Base-by-base conservation (phyloP, 2,113 vertebrate genomes). In the Oreotragus oreotragus region DNA sequence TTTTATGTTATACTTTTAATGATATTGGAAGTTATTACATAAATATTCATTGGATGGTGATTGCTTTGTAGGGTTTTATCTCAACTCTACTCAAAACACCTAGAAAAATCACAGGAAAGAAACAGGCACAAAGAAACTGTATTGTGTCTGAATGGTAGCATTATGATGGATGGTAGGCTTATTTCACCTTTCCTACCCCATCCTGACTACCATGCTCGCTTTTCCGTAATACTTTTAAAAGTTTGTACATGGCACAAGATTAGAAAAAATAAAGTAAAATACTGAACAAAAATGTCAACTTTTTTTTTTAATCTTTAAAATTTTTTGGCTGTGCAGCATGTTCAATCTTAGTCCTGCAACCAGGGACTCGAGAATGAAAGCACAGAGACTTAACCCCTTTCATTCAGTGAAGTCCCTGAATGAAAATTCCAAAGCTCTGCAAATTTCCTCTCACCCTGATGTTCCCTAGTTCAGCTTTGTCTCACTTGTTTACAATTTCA, bases 1-100 rank as follows among this genome's bases (percentile, higher is more conserved):
- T 96, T 70, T 94, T 95, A 91, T 55, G 30, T 57, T 89, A 51
- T 81, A 60, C 28, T 96, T 97, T 92, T 81, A 96, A 85, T 95
- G 76, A 66, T 49, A 80, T 23, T 43, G n/a, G 55, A 84, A 90
- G 11, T 73, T 93, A 49, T 81, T 88, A 80, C 21, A 81, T 49
- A 64, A 97, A 88, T 85, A 39, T 84, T 95, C 80, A 66, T 30
- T 76, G 58, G 47, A 70, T 80, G 47, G 17, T 93, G 45, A 91
- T 66, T 60, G 12, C 21, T 66, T 16, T 33, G 13, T 53, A 47
- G 5, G 47, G 27, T 97, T 97, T 95, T 84, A 94, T 85, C n/a
- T 90, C n/a, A 73, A 53, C 64, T 70, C 30, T 87, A 76, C 91
- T 92, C 64, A 95, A 70, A 91, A 88, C 88, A n/a, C 12, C 66